Evolutionary conservation across 2,797 vertebrate genomes (phyloP), one percentile per base, ranked within the genome.

Genomic region (Clamator glandarius): DNA sequence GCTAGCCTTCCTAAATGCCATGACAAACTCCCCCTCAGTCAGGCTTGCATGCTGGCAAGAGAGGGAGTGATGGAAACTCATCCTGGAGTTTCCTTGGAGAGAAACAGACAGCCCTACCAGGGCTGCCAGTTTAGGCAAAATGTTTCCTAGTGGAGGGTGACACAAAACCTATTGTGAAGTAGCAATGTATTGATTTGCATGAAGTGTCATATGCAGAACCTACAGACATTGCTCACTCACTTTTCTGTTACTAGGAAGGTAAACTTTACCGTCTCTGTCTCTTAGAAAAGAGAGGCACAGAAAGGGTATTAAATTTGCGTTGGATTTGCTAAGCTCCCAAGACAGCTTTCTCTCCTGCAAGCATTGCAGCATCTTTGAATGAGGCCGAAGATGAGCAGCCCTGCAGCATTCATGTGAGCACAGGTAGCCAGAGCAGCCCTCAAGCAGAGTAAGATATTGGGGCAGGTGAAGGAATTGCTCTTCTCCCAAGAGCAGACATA

Each of bases 381-480:
- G 0, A 33, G 17, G 17, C 13, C 52, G 14, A 57, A 41, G 42
- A n/a, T 13, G 6, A 51, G 21, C 61, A 66, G 48, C 36, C 39
- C 59, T 41, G 39, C 36, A 25, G 57, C 42, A 17, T 9, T 69
- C 66, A 59, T 23, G 29, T 3, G 2, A 33, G 20, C 29, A 39
- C 20, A 29, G 20, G 42, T 26, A 83, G 36, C 29, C 67, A 39
- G 42, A 20, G 11, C 66, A 87, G 48, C 35, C 79, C 16, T 55
- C 6, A 2, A 2, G 3, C 15, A 36, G 31, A 44, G 15, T 0
- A 1, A 58, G 31, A n/a, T 1, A 1, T 1, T 11, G 20, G 50
- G 25, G 33, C 50, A 68, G 55, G 31, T 19, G n/a, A 83, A 76
- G 39, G 64, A 83, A n/a, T 26, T 54, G 59, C 26, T 46, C 12